Conservation (phyloP, 2,888 invertebrate species). For the Autographa gamma region DNA sequence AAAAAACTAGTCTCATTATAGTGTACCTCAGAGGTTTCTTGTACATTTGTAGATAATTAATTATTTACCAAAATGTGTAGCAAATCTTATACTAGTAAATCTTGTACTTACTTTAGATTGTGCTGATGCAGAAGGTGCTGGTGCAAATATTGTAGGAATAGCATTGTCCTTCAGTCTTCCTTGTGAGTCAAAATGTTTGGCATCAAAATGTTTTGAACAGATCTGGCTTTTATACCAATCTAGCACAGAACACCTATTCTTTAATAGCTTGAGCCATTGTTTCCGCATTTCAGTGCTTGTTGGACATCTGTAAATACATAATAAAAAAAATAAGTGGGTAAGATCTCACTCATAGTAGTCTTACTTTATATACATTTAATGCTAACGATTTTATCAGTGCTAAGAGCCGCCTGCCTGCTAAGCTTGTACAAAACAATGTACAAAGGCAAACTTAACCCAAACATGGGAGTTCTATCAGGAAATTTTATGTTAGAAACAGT, state of each 20-base stretch:
- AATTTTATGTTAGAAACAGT: no score
- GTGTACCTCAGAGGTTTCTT: no score
- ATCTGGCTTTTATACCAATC: constrained; percentile 80
- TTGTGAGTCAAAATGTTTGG: constrained; percentile 76
- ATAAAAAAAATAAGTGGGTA: background rate
- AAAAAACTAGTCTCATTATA: no score
- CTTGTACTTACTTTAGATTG: constrained; percentile 65
- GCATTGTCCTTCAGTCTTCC: constrained; percentile 76
- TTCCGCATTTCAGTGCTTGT: constrained; percentile 73
- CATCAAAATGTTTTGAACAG: constrained; percentile 83
- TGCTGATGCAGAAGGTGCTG: constrained; percentile 19
- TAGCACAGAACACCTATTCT: constrained; percentile 73
- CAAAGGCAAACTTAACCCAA: no score
- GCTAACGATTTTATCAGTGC: background rate
- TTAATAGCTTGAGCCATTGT: constrained; percentile 77
- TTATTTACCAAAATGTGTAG: no score
- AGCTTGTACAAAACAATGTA: no score
- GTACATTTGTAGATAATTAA: no score
- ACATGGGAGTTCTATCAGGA: no score
- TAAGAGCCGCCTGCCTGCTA: background rate
- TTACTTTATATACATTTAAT: no score
- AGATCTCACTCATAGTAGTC: no score
- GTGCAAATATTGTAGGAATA: constrained; percentile 76
- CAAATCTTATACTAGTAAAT: no score
- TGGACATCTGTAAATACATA: constrained; percentile 72